Percentiles rank a stretch among this genome's conserved stretches.
These are phyloP conservation scores for Mionectes olivaceus DNA, from an alignment of 2,797 vertebrate species.

Conservation along the genomic window DNA sequence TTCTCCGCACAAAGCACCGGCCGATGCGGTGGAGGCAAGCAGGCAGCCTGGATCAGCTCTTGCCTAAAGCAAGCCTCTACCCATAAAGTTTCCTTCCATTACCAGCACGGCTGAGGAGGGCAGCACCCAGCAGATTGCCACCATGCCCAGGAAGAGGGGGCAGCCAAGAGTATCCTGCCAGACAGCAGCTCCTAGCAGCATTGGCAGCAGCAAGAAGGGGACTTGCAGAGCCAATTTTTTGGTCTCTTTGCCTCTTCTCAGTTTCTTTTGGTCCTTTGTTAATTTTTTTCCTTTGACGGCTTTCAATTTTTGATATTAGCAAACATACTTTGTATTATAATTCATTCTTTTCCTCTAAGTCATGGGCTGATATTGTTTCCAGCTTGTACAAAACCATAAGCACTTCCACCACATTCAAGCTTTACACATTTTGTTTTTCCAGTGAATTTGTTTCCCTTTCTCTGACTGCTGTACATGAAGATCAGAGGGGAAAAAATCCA, in stretches of 20 bases:
- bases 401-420: background rate
- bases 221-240: background rate
- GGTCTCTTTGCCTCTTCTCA: background rate
- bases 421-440: background rate
- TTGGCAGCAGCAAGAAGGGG: background rate
- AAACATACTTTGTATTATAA: background rate
- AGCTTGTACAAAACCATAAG: background rate
- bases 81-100: background rate
- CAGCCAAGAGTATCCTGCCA: fast-evolving
- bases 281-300: background rate
- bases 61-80: background rate
- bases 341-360: background rate
- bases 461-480: background rate
- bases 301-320: background rate
- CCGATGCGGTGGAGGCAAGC: background rate
- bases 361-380: background rate
- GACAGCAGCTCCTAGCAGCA: background rate
- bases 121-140: background rate
- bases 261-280: background rate
- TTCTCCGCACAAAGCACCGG: background rate
- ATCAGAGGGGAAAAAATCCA: background rate
- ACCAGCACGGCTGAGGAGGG: background rate
- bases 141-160: background rate
- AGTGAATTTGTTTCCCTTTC: background rate
- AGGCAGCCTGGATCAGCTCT: background rate